phyloP scores from a whole-genome alignment of 1,140 invertebrate species.

The Phthorimaea operculella region DNA sequence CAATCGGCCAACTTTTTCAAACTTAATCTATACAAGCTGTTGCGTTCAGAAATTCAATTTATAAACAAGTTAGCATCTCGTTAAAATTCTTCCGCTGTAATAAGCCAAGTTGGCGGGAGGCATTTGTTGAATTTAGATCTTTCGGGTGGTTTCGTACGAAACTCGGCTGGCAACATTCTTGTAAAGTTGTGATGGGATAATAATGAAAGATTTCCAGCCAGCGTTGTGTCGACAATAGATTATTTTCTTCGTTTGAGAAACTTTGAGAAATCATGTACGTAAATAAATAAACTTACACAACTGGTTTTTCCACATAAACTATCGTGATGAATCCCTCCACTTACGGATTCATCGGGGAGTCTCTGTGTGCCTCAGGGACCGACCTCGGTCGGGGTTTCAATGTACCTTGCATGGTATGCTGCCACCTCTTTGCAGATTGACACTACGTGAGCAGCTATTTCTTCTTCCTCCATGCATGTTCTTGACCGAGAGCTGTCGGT shows the following conservation, averaged over 20 bases:
- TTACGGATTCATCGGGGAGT: too few relatives aligned
- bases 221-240: background rate
- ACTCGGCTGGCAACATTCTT: background rate
- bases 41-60: slow-evolving; percentile 26
- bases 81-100: slow-evolving; percentile 63
- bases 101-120: slow-evolving; percentile 38
- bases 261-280: too few relatives aligned
- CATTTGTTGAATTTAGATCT: slow-evolving; percentile 40
- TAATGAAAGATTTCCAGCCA: background rate
- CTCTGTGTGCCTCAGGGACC: too few relatives aligned
- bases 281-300: too few relatives aligned
- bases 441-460: too few relatives aligned
- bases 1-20: slow-evolving; percentile 57
- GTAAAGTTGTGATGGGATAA: background rate
- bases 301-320: too few relatives aligned
- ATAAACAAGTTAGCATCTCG: slow-evolving; percentile 59
- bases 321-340: too few relatives aligned
- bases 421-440: too few relatives aligned
- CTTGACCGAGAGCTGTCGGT: too few relatives aligned
- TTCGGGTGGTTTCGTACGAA: background rate
- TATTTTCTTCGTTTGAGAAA: background rate
- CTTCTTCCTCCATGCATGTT: too few relatives aligned
- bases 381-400: too few relatives aligned
- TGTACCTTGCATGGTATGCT: too few relatives aligned
- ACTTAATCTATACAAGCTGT: slow-evolving; percentile 58